Evolutionary conservation across 2,113 vertebrate genomes (phyloP).

Genomic region (Felis catus): DNA sequence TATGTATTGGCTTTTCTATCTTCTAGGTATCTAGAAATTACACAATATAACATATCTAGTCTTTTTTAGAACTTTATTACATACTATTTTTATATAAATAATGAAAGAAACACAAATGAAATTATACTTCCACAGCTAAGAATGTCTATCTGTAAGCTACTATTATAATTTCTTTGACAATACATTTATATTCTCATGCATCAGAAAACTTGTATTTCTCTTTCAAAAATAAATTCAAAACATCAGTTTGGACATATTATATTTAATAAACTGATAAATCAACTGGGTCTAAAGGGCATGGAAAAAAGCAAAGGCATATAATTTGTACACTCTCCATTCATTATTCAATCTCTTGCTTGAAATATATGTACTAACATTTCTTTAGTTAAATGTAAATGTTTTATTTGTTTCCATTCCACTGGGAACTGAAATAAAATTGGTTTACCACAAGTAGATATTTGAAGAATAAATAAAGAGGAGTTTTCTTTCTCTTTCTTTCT

Average conservation of each 20-base stretch:
- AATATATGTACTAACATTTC: constrained; percentile 56
- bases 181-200: constrained; percentile 81
- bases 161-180: constrained; percentile 76
- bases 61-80: constrained; percentile 14
- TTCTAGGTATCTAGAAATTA: background rate
- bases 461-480: constrained; percentile 13
- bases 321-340: constrained; percentile 77
- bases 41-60: background rate
- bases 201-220: constrained; percentile 78
- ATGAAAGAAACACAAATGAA: constrained; percentile 62
- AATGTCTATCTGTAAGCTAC: constrained; percentile 57
- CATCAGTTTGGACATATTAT: constrained; percentile 77
- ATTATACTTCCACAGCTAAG: constrained; percentile 56
- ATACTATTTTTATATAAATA: constrained; percentile 49
- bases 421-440: constrained; percentile 51
- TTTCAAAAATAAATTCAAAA: constrained; percentile 82
- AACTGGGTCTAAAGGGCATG: constrained; percentile 74
- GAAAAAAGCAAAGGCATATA: constrained; percentile 71
- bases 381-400: constrained; percentile 64
- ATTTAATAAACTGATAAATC: constrained; percentile 83
- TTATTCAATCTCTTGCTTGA: constrained; percentile 63
- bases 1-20: background rate
- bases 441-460: constrained; percentile 27
- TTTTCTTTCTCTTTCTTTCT: background rate
- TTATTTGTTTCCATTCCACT: constrained; percentile 39